A percentile compares a stretch with the other conserved stretches of the same genome.
Evolutionary conservation across 1,140 invertebrate species (phyloP).

Genomic region (Drosophila virilis): DNA sequence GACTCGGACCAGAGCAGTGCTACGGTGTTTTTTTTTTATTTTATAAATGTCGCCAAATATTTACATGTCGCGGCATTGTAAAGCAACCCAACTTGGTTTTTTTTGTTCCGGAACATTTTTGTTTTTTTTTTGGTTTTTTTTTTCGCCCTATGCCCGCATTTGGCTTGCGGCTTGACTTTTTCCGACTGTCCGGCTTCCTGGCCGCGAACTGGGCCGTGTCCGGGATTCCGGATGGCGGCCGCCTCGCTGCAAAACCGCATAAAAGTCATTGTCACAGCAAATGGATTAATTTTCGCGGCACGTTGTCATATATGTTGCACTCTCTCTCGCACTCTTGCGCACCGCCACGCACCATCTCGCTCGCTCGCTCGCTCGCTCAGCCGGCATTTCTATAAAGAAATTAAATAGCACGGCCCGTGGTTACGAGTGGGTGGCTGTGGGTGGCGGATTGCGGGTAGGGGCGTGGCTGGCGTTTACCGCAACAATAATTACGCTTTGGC

Average conservation of each 20-base stretch:
- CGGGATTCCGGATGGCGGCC: conserved; percentile 47
- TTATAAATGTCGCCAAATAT: conserved; percentile 81
- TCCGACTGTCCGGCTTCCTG: conserved; percentile 42
- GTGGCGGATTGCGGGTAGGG: background rate
- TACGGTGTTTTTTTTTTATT: conserved; percentile 32
- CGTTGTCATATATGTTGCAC: conserved; percentile 64
- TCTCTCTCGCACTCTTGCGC: conserved; percentile 29
- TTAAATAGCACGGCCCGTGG: conserved; percentile 72
- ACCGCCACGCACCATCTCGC: conserved; percentile 13
- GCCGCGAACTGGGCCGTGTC: conserved; percentile 25
- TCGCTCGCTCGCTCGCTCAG: conserved; percentile 2
- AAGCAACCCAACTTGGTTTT: conserved; percentile 23
- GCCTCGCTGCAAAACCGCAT: conserved; percentile 77
- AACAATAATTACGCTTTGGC: conserved; percentile 81
- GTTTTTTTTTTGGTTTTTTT: conserved; percentile 4
- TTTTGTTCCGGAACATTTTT: conserved; percentile 18
- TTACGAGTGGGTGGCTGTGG: conserved; percentile 9
- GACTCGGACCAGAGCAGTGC: background rate
- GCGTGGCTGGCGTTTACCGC: conserved; percentile 62
- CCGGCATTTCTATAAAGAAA: conserved; percentile 64
- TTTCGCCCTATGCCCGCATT: conserved; percentile 57
- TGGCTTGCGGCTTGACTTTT: conserved; percentile 76
- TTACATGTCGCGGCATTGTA: conserved; percentile 79
- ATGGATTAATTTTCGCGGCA: conserved; percentile 83
- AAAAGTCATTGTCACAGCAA: conserved; percentile 83